Percentiles rank a stretch among this genome's conserved stretches.
phyloP scores from a whole-genome alignment of 2,113 vertebrate genomes.

The Xiphorhynchus elegans region DNA sequence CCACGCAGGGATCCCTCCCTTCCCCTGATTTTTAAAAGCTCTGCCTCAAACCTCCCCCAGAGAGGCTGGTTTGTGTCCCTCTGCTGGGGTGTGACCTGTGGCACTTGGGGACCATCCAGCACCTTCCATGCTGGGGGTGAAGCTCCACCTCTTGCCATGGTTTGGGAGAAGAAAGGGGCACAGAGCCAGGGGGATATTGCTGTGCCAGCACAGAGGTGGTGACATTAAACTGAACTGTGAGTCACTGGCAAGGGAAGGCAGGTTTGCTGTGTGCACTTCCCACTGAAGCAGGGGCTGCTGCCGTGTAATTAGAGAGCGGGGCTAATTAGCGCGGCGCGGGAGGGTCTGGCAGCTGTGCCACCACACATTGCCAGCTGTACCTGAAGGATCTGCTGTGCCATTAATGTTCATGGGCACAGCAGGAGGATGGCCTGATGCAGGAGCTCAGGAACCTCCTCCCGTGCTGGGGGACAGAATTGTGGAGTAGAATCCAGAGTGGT shows the following conservation, averaged over 20 bases:
- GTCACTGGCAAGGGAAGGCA: constrained; percentile 60
- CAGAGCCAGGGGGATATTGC: background rate
- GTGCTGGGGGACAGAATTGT: too few relatives aligned
- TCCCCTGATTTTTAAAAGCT: background rate
- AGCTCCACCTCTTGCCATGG: background rate
- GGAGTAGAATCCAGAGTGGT: background rate
- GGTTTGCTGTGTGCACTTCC: constrained; percentile 64
- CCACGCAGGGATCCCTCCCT: rapidly evolving
- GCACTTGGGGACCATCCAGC: background rate
- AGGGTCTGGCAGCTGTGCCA: constrained; percentile 64
- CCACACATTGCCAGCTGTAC: constrained; percentile 56
- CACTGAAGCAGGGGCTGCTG: constrained; percentile 43
- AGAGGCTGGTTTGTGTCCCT: background rate
- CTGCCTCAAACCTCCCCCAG: background rate
- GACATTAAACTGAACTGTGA: constrained; percentile 30
- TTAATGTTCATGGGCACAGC: constrained; percentile 21
- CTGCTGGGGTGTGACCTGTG: background rate
- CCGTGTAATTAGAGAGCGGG: constrained; percentile 46
- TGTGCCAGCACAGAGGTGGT: background rate
- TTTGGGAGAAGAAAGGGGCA: background rate
- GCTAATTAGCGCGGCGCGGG: constrained; percentile 58
- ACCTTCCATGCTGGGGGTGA: background rate
- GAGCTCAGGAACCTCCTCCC: background rate
- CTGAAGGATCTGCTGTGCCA: background rate
- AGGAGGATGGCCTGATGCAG: background rate